Conservation (phyloP, 2,113 vertebrate species). For the Trichomycterus rosablanca region DNA sequence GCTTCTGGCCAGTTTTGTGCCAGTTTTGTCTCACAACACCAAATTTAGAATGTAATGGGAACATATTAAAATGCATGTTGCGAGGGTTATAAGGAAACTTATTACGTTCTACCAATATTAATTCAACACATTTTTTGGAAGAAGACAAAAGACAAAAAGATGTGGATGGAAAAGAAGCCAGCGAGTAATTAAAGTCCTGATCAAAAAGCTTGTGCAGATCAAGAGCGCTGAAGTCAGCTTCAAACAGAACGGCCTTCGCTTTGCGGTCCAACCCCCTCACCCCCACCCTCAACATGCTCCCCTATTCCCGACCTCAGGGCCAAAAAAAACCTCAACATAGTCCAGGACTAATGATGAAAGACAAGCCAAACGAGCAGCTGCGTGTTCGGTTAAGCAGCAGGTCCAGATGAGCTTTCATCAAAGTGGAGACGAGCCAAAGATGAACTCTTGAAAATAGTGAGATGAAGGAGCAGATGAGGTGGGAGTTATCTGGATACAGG, state of each 20-base stretch:
- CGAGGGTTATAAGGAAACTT: no score
- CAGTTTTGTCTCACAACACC: no score
- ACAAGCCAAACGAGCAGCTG: background rate
- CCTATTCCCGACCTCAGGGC: background rate
- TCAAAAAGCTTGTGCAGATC: background rate
- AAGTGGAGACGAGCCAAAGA: no score
- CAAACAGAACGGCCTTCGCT: background rate
- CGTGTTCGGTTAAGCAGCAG: background rate
- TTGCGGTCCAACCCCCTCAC: background rate
- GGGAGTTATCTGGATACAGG: no score
- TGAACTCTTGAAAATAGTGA: no score
- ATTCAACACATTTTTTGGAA: background rate
- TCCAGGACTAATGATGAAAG: background rate
- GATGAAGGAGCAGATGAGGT: no score
- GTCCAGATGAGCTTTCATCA: no score
- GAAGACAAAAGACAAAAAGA: background rate
- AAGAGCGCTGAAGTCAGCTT: background rate
- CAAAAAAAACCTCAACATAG: background rate
- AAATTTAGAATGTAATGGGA: no score
- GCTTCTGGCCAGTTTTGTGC: no score
- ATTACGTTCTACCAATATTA: no score
- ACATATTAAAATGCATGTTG: no score
- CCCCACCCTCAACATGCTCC: background rate
- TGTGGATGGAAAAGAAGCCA: background rate
- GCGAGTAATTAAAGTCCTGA: background rate